Evolutionary conservation across 2,888 invertebrate genomes (phyloP), one percentile per base, ranked within the genome.

Genomic region (Tipula lateralis): DNA sequence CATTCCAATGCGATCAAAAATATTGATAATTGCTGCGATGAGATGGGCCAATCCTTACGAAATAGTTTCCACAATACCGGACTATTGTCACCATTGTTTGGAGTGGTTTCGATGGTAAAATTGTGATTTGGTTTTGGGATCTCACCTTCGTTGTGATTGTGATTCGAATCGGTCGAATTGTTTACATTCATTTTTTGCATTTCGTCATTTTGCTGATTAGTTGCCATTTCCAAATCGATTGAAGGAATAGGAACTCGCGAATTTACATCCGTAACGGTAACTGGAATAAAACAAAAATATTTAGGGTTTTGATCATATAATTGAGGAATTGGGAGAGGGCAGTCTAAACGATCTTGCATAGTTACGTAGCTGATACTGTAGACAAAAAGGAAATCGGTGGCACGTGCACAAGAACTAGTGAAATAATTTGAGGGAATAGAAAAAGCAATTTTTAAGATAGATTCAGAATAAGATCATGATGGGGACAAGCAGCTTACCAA

Each of bases 21-120:
- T 83, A 91, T 86, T 2, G 90, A 89, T 44, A 89, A 84, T 29
- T 87, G 88, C 87, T 89, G 89, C 34, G 91, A 91, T 66, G 88
- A 86, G 83, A 87, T 86, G 12, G 88, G 85, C 89, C 91, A 90
- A 84, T 89, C 86, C 66, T 87, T 86, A 2, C 88, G 88, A 85
- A 90, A 86, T 81, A 88, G 87, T 12, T 87, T 88, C 90, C 91
- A 90, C 87, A 90, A 30, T 83, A 83, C 85, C 16, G 86, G 86
- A 29, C 85, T 85, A 19, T 83, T 80, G 50, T 85, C 84, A 24
- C 84, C 50, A 29, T 81, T 83, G 29, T 13, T 83, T 6, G 13
- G 6, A 83, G n/a, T n/a, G n/a, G n/a, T n/a, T n/a, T n/a, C 16
- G 12, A 16, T n/a, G n/a, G n/a, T 36, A 1, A 2, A 5, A 13